Evolutionary conservation across 2,888 invertebrate genomes (phyloP).

Genomic region (Epsilonema sp.): DNA sequence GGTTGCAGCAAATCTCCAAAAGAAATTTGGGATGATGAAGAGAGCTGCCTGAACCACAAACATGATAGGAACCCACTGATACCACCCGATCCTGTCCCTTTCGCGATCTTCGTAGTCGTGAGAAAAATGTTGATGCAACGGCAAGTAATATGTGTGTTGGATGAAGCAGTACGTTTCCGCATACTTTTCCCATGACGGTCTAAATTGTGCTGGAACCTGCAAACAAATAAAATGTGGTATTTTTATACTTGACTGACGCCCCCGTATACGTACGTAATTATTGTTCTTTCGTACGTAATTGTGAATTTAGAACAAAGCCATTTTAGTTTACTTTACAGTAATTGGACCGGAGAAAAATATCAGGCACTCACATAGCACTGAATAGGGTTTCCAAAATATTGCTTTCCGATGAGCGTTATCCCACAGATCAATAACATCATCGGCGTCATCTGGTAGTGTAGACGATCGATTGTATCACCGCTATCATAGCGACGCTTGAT

Average conservation of each 20-base stretch:
- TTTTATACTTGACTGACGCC: too few relatives aligned
- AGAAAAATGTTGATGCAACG: neutral
- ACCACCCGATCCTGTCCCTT: neutral
- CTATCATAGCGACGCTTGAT: neutral
- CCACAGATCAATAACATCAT: neutral
- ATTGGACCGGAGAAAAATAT: too few relatives aligned
- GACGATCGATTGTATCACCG: neutral
- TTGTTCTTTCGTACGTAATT: neutral
- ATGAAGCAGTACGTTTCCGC: constrained; percentile 3
- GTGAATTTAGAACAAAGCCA: too few relatives aligned
- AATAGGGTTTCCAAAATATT: too few relatives aligned
- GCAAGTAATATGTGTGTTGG: constrained; percentile 4
- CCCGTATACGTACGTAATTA: too few relatives aligned
- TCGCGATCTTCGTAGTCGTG: neutral
- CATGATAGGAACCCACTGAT: constrained; percentile 5
- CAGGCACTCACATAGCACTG: too few relatives aligned
- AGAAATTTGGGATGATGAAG: too few relatives aligned
- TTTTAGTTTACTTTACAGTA: too few relatives aligned
- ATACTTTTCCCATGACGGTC: neutral
- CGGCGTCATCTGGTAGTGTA: neutral
- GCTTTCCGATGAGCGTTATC: neutral
- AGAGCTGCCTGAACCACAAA: neutral
- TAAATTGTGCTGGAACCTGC: too few relatives aligned
- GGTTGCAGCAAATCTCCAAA: too few relatives aligned
- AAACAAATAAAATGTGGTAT: too few relatives aligned